Evolutionary conservation across 2,113 vertebrate genomes (phyloP).

Genomic region (Ceyx melanurus): DNA sequence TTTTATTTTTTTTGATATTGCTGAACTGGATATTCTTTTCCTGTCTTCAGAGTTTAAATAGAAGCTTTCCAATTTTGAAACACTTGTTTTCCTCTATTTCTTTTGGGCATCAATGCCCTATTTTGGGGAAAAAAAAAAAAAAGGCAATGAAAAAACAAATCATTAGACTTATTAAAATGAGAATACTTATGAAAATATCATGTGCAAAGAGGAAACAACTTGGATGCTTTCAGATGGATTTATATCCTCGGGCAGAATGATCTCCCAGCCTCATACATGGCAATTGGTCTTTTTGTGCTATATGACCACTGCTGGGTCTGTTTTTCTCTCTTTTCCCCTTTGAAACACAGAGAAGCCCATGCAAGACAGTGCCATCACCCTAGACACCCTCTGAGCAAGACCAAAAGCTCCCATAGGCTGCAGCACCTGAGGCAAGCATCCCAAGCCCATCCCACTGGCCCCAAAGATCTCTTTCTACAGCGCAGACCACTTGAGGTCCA

Average conservation of each 20-base stretch:
- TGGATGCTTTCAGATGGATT: not conserved
- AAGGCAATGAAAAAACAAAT: not conserved
- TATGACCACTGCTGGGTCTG: not conserved
- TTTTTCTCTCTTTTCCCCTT: not conserved
- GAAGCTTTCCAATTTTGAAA: not conserved
- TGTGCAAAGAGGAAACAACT: not conserved
- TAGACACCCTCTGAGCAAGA: not conserved
- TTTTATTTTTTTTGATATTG: not conserved
- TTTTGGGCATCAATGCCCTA: not conserved
- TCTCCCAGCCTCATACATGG: not conserved
- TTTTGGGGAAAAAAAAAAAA: not conserved
- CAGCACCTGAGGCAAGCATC: fast-evolving
- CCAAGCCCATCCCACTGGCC: not conserved
- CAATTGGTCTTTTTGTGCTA: not conserved
- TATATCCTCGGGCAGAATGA: not conserved
- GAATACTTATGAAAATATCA: not conserved
- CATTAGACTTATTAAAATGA: not conserved
- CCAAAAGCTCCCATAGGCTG: not conserved
- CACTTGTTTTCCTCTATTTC: not conserved
- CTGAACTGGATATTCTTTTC: not conserved
- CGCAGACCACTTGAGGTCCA: not conserved
- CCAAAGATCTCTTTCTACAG: not conserved
- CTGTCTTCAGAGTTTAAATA: not conserved
- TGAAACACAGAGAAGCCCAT: not conserved
- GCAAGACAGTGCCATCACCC: not conserved